Base-by-base conservation (phyloP, 2,113 vertebrate genomes). In the Saccopteryx bilineata region DNA sequence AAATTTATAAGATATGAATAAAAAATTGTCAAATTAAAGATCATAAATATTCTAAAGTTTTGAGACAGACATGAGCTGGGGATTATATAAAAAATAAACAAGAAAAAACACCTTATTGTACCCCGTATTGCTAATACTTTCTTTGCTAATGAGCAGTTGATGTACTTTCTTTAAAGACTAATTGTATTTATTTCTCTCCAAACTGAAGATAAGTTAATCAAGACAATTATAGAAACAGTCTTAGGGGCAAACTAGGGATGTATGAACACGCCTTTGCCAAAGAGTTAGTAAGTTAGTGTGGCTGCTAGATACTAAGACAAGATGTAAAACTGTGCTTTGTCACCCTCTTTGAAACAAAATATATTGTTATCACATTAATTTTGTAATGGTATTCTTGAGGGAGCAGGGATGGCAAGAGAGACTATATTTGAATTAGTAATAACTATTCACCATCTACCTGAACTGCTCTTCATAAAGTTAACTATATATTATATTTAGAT, bases 321-420 rank as follows among this genome's bases (percentile, higher is more conserved):
- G 69, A 71, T 68, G 21, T 11, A 96, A 85, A 79, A 50, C n/a
- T 48, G 60, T 4, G 1, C 2, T 95, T 97, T 97, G 0, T 26
- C 4, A 85, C 9, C 14, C 28, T 48, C 0, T 0, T 93, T 72
- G 50, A 79, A 94, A 88, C 26, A 91, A 79, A 96, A 89, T 69
- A 7, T 82, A 1, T 11, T 92, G 28, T 69, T 87, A 93, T 26
- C 39, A 21, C 76, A 78, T 96, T 97, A 97, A 96, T 97, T 96
- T 94, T 91, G n/a, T 46, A n/a, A 2, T 93, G 46, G 19, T 93
- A 52, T 52, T 95, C 81, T 58, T 52, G 58, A 96, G 96, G 28
- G 82, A 95, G 56, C 28, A 65, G 74, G 56, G 50, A 61, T 79
- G 21, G 74, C 46, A 69, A 79, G 28, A 93, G 31, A 96, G 54